Conservation (phyloP, 2,797 vertebrate genomes). For the Glossophaga mutica region DNA sequence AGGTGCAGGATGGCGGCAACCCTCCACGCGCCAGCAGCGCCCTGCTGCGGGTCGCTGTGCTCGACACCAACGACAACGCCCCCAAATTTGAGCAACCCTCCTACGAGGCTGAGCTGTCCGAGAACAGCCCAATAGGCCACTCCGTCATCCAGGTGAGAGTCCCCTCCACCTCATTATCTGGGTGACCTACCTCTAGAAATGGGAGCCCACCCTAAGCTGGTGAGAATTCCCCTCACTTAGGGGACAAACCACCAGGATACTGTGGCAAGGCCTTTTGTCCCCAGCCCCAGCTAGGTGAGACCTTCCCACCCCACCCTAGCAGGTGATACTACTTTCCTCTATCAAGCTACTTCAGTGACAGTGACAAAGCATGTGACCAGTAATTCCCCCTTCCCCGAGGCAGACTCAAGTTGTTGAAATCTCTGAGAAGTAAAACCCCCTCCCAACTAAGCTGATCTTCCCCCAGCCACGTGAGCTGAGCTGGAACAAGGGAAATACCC, state of each 20-base stretch:
- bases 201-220: background rate
- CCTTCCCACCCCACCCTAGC: background rate
- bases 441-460: background rate
- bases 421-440: background rate
- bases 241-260: background rate
- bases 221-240: background rate
- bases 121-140: slow-evolving; percentile 95
- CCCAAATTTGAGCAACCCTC: slow-evolving; percentile 93
- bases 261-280: background rate
- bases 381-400: background rate
- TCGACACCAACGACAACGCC: slow-evolving; percentile 95
- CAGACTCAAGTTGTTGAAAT: background rate
- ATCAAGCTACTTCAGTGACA: background rate
- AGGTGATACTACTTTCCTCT: background rate
- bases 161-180: background rate
- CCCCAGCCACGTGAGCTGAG: background rate
- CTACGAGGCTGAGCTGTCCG: slow-evolving; percentile 92
- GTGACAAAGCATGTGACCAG: background rate
- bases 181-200: slow-evolving; percentile 1
- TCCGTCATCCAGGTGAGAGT: slow-evolving; percentile 94
- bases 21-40: slow-evolving; percentile 92
- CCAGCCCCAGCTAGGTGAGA: background rate
- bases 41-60: slow-evolving; percentile 92
- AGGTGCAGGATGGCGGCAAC: slow-evolving; percentile 93
- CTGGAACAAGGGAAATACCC: background rate